Percentiles rank a stretch among this genome's conserved stretches.
Evolutionary conservation across 2,113 vertebrate genomes (phyloP).

Genomic region (Lepisosteus oculatus): DNA sequence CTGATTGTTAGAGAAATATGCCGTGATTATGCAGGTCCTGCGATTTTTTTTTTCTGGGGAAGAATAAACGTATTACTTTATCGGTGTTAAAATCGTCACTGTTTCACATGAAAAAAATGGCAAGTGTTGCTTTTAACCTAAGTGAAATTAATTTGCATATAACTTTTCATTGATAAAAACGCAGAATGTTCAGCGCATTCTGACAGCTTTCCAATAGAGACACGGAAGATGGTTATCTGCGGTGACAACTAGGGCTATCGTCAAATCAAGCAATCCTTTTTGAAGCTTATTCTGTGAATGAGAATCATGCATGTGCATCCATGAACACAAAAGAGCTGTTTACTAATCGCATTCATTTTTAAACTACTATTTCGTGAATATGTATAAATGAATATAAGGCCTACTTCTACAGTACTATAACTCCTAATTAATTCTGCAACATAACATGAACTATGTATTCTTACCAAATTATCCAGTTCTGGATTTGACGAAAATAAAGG

Average conservation of each 20-base stretch:
- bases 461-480: constrained; percentile 99
- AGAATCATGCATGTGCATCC: constrained; percentile 32
- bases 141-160: constrained; percentile 27
- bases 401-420: neutral
- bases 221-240: constrained; percentile 48
- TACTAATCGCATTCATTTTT: neutral
- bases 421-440: neutral
- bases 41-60: no score
- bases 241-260: constrained; percentile 46
- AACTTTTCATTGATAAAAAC: constrained; percentile 34
- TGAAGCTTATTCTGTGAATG: constrained; percentile 21
- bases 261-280: constrained; percentile 55
- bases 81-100: no score
- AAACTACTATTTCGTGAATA: no score
- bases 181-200: constrained; percentile 34
- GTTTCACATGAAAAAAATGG: no score
- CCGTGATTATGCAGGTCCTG: no score
- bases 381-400: no score
- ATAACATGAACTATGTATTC: constrained; percentile 29
- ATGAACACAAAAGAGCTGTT: constrained; percentile 22
- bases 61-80: no score
- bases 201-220: constrained; percentile 61
- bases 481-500: constrained; percentile 99
- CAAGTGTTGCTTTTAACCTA: no score
- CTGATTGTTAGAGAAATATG: no score